Conservation (phyloP, 1,140 invertebrate genomes). For the Orchestia grillus region DNA sequence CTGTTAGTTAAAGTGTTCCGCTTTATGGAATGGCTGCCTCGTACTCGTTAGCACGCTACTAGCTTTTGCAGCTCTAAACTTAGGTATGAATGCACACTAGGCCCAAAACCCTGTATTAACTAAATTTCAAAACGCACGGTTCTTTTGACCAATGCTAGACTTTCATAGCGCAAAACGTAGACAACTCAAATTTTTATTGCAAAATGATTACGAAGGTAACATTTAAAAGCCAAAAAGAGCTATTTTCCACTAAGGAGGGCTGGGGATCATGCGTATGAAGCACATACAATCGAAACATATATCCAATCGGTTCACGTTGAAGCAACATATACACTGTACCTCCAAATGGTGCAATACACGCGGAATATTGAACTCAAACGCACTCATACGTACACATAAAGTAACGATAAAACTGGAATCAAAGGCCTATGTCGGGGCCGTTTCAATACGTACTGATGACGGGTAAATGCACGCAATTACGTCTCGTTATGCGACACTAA, state of each 20-base stretch:
- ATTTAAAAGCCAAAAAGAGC: background rate
- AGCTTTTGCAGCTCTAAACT: too few relatives aligned
- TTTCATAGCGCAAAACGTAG: background rate
- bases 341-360: background rate
- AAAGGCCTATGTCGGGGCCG: slow-evolving; percentile 17
- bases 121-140: background rate
- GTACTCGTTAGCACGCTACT: too few relatives aligned
- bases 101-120: too few relatives aligned
- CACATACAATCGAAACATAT: too few relatives aligned
- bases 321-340: background rate
- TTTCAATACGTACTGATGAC: slow-evolving; percentile 46
- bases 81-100: too few relatives aligned
- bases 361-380: background rate
- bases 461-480: slow-evolving; percentile 53
- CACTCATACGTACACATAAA: background rate
- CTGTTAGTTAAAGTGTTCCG: too few relatives aligned
- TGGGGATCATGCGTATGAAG: background rate
- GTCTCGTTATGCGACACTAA: slow-evolving; percentile 40
- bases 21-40: too few relatives aligned
- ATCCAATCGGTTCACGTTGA: too few relatives aligned
- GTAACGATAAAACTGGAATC: background rate
- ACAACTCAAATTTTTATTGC: background rate
- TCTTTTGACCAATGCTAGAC: background rate
- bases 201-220: background rate
- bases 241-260: background rate